Evolutionary conservation across 2,797 vertebrate species (phyloP), one percentile per base, ranked within the genome.

Genomic region (Dicrostonyx torquatus): DNA sequence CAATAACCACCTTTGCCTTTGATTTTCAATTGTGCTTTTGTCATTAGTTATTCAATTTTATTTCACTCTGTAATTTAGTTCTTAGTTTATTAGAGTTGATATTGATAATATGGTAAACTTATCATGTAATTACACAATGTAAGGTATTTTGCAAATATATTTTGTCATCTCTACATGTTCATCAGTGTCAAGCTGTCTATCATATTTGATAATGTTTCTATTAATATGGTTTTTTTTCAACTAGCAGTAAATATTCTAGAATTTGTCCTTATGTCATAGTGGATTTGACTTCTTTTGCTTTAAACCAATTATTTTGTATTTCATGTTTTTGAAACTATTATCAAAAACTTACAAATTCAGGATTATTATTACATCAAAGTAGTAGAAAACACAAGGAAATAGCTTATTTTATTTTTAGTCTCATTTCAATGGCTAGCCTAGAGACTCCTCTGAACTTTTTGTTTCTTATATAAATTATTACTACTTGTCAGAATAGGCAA

Each of bases 101-200:
- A 68, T 89, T 62, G 20, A 89, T 26, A 89, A 82, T 70, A 89
- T 40, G 15, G 37, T 82, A 72, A 77, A 73, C 76, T 86, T 87
- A 79, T 92, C 72, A 83, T 85, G 13, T 40, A 26, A 90, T 17
- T 78, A 15, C 2, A 13, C 4, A 87, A 1, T 72, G 15, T 48
- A 62, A 83, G 86, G 62, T 62, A 86, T 40, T 58, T 37, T 64
- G 1, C 11, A 73, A 10, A 20, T 93, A 10, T 31, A 40, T 58
- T 77, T 60, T 34, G 34, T 87, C 15, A 50, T 83, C n/a, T 60
- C 22, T 55, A 4, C 9, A 60, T 26, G 40, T 34, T 76, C 50
- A 53, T 45, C 37, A 20, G 5, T 14, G 9, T 68, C 34, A 37
- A 45, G 9, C 31, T 43, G 62, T 37, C 72, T 83, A 55, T 53